Conservation (phyloP, 2,888 invertebrate species). For the Rhorus exstirpatorius region DNA sequence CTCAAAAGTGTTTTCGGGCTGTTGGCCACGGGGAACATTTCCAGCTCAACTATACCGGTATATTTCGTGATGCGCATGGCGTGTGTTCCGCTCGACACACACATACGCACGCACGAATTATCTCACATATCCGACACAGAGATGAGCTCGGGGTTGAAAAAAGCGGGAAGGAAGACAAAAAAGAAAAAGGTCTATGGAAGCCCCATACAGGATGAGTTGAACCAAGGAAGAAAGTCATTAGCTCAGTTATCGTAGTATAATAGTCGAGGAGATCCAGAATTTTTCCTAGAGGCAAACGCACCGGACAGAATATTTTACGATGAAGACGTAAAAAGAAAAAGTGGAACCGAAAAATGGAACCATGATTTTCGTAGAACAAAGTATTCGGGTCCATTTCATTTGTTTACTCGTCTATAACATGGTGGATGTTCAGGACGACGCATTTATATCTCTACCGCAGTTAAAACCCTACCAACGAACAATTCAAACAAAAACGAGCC, state of each 20-base stretch:
- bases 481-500: too few species aligned
- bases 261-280: constrained; percentile 15
- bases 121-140: constrained; percentile 3
- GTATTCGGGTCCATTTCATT: constrained; percentile 38
- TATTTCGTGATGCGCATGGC: constrained; percentile 20
- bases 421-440: too few species aligned
- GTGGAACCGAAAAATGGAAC: neutral
- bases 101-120: constrained; percentile 16
- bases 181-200: neutral
- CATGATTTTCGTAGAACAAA: constrained; percentile 23
- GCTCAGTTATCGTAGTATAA: constrained; percentile 14
- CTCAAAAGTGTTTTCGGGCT: constrained; percentile 36
- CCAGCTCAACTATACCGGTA: constrained; percentile 5
- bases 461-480: too few species aligned
- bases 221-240: constrained; percentile 45
- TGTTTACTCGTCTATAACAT: constrained; percentile 24
- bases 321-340: neutral
- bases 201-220: neutral
- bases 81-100: constrained; percentile 29
- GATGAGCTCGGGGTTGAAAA: constrained; percentile 4
- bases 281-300: constrained; percentile 5
- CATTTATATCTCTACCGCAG: too few species aligned
- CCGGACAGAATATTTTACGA: constrained; percentile 13
- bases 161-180: neutral
- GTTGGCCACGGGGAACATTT: constrained; percentile 42